Conservation (phyloP, 2,113 vertebrate species). For the Caretta caretta region DNA sequence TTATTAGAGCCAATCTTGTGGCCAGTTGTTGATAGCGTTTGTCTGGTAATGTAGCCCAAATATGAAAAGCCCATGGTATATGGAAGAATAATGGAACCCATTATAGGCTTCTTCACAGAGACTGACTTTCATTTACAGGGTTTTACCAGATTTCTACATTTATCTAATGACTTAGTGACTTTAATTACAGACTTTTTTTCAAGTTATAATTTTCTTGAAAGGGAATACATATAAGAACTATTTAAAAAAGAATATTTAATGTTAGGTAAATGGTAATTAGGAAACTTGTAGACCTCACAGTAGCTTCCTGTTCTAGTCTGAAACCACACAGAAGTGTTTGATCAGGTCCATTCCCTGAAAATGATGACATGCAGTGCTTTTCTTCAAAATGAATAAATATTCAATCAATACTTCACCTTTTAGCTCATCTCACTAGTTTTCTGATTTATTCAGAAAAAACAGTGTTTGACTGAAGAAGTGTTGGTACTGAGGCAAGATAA, state of each 20-base stretch:
- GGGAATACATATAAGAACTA: not conserved
- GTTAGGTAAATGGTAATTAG: not conserved
- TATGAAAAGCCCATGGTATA: too few species aligned
- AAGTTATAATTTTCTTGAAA: too few species aligned
- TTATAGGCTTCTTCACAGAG: too few species aligned
- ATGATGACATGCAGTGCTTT: not conserved
- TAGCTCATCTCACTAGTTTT: not conserved
- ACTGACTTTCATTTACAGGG: too few species aligned
- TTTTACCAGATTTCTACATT: too few species aligned
- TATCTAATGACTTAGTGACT: too few species aligned
- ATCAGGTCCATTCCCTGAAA: not conserved
- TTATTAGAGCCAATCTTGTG: too few species aligned
- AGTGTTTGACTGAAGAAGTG: not conserved
- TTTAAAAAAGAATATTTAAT: not conserved
- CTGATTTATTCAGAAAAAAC: not conserved
- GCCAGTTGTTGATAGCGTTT: too few species aligned
- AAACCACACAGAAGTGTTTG: not conserved
- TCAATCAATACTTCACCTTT: not conserved
- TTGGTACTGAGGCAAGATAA: not conserved
- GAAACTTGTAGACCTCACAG: not conserved
- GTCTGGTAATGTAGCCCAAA: too few species aligned
- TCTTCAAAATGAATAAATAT: not conserved
- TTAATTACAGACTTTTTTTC: too few species aligned
- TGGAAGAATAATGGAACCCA: too few species aligned
- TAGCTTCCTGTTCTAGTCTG: not conserved